Evolutionary conservation across 1,140 invertebrate genomes (phyloP).

Genomic region (Drosophila ohnishii): DNA sequence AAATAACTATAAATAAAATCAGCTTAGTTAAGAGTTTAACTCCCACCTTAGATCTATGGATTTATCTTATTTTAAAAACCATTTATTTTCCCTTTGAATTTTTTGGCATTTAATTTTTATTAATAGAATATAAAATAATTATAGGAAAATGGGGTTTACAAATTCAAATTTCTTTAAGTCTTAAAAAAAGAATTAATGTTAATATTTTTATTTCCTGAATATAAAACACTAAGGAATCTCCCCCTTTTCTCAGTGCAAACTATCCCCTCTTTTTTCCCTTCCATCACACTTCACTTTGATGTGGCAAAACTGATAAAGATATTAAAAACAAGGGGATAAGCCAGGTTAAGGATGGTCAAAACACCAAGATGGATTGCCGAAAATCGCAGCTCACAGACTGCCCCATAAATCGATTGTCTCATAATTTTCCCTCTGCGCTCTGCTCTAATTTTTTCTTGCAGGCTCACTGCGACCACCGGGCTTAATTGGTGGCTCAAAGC

Average conservation of each 20-base stretch:
- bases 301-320: constrained; percentile 66
- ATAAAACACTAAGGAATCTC: neutral
- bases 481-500: constrained; percentile 98
- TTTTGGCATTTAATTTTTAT: too few species aligned
- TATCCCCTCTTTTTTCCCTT: neutral
- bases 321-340: constrained; percentile 56
- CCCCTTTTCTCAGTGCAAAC: constrained; percentile 2
- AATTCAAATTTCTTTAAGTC: neutral
- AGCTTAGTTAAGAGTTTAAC: neutral
- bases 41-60: neutral
- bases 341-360: neutral
- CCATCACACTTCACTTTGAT: constrained; percentile 38
- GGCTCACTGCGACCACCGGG: constrained; percentile 96
- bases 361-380: constrained; percentile 43
- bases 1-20: neutral
- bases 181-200: too few species aligned
- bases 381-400: constrained; percentile 18
- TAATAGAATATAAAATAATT: too few species aligned
- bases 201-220: too few species aligned
- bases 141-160: neutral
- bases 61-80: neutral
- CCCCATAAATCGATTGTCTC: constrained; percentile 40
- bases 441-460: constrained; percentile 83
- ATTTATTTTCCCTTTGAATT: neutral
- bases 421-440: constrained; percentile 23